These are phyloP conservation scores for Anarsia innoxiella DNA, from an alignment of 2,888 invertebrate genomes.

Conservation along the genomic window DNA sequence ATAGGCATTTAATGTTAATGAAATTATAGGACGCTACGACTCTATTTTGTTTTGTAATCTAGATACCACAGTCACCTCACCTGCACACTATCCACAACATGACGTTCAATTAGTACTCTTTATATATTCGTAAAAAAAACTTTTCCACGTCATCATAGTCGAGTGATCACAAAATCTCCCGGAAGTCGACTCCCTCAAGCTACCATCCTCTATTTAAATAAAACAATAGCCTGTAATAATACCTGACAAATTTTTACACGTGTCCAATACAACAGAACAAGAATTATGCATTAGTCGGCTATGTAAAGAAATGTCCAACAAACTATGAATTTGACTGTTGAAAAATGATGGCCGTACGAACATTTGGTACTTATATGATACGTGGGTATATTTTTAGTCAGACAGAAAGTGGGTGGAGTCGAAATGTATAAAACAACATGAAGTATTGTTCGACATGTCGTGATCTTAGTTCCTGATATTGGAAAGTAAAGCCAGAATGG, in stretches of 20 bases:
- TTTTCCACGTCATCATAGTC: too few relatives aligned
- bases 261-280: slow-evolving; percentile 28
- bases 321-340: slow-evolving; percentile 4
- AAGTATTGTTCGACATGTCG: slow-evolving; percentile 24
- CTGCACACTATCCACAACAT: too few relatives aligned
- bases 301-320: slow-evolving; percentile 9
- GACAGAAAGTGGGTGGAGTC: slow-evolving; percentile 13
- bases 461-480: slow-evolving; percentile 19
- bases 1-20: too few relatives aligned
- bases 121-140: too few relatives aligned
- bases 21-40: too few relatives aligned
- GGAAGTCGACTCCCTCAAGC: too few relatives aligned
- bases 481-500: too few relatives aligned
- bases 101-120: too few relatives aligned
- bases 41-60: too few relatives aligned
- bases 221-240: slow-evolving; percentile 33
- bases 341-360: slow-evolving; percentile 8
- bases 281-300: slow-evolving; percentile 31
- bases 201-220: slow-evolving; percentile 12
- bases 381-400: slow-evolving; percentile 7
- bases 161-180: background rate
- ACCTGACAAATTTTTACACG: slow-evolving; percentile 34
- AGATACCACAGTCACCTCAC: too few relatives aligned
- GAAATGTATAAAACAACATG: slow-evolving; percentile 11
- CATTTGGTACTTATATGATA: slow-evolving; percentile 6